Conservation (phyloP, 2,113 vertebrate species). For the Lutjanus erythropterus region DNA sequence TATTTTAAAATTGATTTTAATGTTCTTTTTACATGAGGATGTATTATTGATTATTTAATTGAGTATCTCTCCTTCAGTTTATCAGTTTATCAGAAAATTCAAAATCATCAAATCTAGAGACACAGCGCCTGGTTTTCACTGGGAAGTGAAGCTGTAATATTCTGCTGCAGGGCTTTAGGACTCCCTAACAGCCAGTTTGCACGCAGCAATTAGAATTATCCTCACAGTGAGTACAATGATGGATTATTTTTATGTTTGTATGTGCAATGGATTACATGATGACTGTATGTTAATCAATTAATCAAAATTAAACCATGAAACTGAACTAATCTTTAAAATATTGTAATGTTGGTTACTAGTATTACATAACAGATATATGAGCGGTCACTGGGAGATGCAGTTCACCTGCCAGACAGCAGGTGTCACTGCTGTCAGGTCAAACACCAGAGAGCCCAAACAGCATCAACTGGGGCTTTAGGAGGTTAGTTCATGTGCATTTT, state of each 20-base stretch:
- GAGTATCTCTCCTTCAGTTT: not conserved
- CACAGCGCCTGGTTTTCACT: not conserved
- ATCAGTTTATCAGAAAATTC: not conserved
- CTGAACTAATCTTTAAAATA: not conserved
- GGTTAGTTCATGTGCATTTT: not conserved
- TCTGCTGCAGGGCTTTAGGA: not conserved
- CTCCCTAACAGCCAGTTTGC: too few species aligned
- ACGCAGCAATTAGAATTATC: too few species aligned
- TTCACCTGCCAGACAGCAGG: constrained; percentile 42
- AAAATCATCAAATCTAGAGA: too few species aligned
- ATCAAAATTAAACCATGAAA: not conserved
- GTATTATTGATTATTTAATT: too few species aligned
- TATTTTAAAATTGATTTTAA: not conserved
- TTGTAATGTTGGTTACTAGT: not conserved
- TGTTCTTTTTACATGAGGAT: too few species aligned
- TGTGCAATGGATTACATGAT: not conserved
- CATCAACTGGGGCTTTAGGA: not conserved
- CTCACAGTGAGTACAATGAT: too few species aligned
- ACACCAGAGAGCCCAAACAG: not conserved
- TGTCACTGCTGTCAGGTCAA: constrained; percentile 12
- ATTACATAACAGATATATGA: not conserved
- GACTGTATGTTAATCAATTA: too few species aligned
- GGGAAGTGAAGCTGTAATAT: not conserved
- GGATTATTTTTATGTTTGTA: not conserved
- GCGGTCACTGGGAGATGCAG: not conserved